Conservation (phyloP, 2,113 vertebrate species). For the rabbit (Oryctolagus cuniculus) region mOryCun1.1 NC_091441.1:77206001-77206500, state of each 20-base stretch:
- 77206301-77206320: not conserved
- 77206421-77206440: not conserved
- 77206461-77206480: not conserved
- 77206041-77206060: too few species aligned
- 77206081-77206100: too few species aligned
- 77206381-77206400: not conserved
- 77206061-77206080: too few species aligned
- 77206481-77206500: not conserved
- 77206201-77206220: slow-evolving; percentile 7
- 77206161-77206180: not conserved
- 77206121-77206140: not conserved
- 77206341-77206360: not conserved
- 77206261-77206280: not conserved
- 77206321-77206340: not conserved
- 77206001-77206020: too few species aligned
- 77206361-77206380: not conserved
- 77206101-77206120: too few species aligned
- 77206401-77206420: not conserved
- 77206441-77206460: not conserved
- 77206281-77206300: not conserved
- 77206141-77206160: not conserved
- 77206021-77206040: too few species aligned
- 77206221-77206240: not conserved
- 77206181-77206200: not conserved
- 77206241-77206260: not conserved